Conservation (phyloP, 2,797 vertebrate species). For the Gastrophryne carolinensis region DNA sequence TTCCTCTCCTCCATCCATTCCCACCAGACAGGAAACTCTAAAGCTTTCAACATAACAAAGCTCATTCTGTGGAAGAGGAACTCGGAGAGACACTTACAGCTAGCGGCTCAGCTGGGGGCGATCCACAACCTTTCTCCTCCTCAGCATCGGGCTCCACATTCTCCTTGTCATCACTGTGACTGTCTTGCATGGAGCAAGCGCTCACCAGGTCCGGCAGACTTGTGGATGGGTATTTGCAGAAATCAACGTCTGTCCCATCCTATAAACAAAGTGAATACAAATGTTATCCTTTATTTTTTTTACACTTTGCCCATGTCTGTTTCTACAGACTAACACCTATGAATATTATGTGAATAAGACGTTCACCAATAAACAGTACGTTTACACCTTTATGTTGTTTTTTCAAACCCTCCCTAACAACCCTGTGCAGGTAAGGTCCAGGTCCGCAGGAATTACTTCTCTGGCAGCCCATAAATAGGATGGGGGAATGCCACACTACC, state of each 20-base stretch:
- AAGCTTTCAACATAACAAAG: neutral
- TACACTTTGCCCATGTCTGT: too few species aligned
- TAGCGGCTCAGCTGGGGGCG: constrained; percentile 61
- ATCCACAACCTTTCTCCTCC: constrained; percentile 65
- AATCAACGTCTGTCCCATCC: constrained; percentile 85
- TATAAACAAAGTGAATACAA: constrained; percentile 51
- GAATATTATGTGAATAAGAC: too few species aligned
- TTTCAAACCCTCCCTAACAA: too few species aligned
- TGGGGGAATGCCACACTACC: too few species aligned
- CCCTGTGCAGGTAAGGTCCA: too few species aligned
- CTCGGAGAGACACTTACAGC: constrained; percentile 68
- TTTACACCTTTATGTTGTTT: too few species aligned
- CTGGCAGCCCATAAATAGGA: too few species aligned
- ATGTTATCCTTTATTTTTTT: neutral
- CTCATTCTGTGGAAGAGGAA: constrained; percentile 1
- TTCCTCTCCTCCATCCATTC: constrained; percentile 2
- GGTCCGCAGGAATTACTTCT: too few species aligned
- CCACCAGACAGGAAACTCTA: constrained; percentile 25
- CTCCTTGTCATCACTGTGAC: constrained; percentile 76
- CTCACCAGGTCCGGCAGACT: constrained; percentile 91
- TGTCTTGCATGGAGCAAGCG: constrained; percentile 76
- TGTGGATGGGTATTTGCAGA: constrained; percentile 83
- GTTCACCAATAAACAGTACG: too few species aligned
- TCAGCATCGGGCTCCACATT: constrained; percentile 73
- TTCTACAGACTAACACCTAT: too few species aligned